These are phyloP conservation scores for Sthenelais limicola DNA, from an alignment of 2,888 invertebrate genomes.

Conservation along the genomic window DNA sequence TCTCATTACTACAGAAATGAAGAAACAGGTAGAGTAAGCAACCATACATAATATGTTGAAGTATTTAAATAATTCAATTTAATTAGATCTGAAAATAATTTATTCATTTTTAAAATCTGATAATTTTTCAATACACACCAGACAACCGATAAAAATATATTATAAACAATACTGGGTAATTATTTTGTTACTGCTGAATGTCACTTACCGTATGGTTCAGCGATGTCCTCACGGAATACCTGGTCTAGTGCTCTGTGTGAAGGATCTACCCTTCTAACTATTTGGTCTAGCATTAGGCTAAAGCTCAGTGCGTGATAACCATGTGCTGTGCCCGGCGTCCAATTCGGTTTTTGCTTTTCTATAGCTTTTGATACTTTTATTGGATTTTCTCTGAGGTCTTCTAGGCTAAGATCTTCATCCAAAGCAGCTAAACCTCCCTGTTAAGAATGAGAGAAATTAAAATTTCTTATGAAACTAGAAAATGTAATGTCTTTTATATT, in stretches of 20 bases:
- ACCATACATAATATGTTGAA: too few species aligned
- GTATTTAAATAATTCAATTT: too few species aligned
- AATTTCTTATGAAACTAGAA: too few species aligned
- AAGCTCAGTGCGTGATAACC: slow-evolving; percentile 63
- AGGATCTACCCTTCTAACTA: slow-evolving; percentile 61
- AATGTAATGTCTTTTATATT: too few species aligned
- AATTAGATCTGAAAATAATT: too few species aligned
- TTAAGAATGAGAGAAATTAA: neutral
- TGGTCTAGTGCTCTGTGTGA: slow-evolving; percentile 57
- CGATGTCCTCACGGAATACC: slow-evolving; percentile 65
- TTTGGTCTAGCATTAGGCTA: slow-evolving; percentile 63
- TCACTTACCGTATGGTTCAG: slow-evolving; percentile 61
- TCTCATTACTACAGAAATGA: too few species aligned
- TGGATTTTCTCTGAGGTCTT: slow-evolving; percentile 62
- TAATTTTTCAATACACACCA: too few species aligned
- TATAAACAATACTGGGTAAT: too few species aligned
- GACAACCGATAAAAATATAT: too few species aligned
- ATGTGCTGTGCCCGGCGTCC: slow-evolving; percentile 54
- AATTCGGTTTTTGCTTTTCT: slow-evolving; percentile 58
- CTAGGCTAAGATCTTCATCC: slow-evolving; percentile 62
- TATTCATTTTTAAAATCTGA: too few species aligned
- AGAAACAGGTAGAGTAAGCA: too few species aligned
- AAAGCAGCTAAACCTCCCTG: slow-evolving; percentile 71
- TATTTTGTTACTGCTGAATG: neutral
- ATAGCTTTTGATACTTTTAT: slow-evolving; percentile 55